A percentile compares a stretch with the other conserved stretches of the same genome.
These are phyloP conservation scores for Dioctria rufipes DNA, from an alignment of 2,888 invertebrate genomes.

Conservation along the genomic window DNA sequence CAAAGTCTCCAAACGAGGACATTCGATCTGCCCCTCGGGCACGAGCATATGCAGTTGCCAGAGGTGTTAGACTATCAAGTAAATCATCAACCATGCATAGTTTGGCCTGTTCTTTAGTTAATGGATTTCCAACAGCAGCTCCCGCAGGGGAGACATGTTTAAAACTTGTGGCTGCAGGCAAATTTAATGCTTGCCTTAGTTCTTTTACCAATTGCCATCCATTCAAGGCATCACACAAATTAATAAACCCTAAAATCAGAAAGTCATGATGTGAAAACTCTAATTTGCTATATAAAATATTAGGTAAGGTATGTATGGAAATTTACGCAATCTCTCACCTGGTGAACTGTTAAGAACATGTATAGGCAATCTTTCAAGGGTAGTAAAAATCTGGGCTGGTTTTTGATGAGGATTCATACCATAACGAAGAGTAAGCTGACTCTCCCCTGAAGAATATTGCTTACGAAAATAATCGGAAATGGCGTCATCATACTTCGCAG, in stretches of 20 bases:
- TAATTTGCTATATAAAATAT: neutral
- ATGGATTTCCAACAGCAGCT: slow-evolving; percentile 90
- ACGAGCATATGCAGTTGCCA: slow-evolving; percentile 94
- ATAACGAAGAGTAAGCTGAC: slow-evolving; percentile 90
- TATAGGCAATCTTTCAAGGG: slow-evolving; percentile 83
- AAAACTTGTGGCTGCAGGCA: slow-evolving; percentile 96
- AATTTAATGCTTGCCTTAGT: slow-evolving; percentile 81
- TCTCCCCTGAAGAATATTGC: slow-evolving; percentile 83
- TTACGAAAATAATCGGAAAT: slow-evolving; percentile 97
- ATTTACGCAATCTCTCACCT: slow-evolving; percentile 67
- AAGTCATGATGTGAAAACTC: neutral
- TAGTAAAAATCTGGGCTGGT: slow-evolving; percentile 93
- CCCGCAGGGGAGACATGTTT: slow-evolving; percentile 99
- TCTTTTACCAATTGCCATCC: slow-evolving; percentile 97
- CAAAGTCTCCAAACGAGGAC: slow-evolving; percentile 99
- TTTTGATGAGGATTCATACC: slow-evolving; percentile 99
- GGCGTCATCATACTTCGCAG: slow-evolving; percentile 93
- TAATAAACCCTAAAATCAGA: slow-evolving; percentile 81
- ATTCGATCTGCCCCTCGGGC: slow-evolving; percentile 98
- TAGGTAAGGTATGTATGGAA: too few relatives aligned
- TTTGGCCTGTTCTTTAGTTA: slow-evolving; percentile 84
- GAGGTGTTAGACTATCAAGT: slow-evolving; percentile 79
- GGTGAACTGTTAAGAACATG: slow-evolving; percentile 94
- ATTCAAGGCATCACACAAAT: slow-evolving; percentile 96
- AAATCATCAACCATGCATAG: slow-evolving; percentile 96